Base-by-base conservation (phyloP, 1,140 invertebrate genomes). In the Nymphalis io region DNA sequence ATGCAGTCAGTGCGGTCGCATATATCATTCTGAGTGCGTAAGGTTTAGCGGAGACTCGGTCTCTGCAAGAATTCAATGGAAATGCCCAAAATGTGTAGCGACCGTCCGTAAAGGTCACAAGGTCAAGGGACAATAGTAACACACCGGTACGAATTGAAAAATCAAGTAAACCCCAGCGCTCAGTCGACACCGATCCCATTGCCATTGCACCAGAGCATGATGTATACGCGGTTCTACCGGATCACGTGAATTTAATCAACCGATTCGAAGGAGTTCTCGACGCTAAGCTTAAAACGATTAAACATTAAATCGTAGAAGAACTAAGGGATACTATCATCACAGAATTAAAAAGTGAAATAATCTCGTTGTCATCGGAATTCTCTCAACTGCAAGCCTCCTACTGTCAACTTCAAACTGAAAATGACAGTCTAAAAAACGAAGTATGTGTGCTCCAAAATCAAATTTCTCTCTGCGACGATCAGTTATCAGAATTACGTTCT, bases 21-120 rank as follows among this genome's bases (percentile, higher is more conserved):
- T 60, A 18, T 68, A 68, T 53, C 65, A 68, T 21, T 68, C 57
- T 10, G 65, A 68, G 21, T 68, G 65, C 13, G 23, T 68, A 16
- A 12, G 58, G 8, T 53, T 68, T 53, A 48, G 10, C 23, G 42
- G 58, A 3, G 65, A 68, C 8, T 27, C 44, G 1, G n/a, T 44
- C 18, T 48, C 44, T 10, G 16, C 23, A 53, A 58, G 65, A 60
- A 21, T 27, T 13, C 42, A 51, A 38, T 67, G 58, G 58, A 67
- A 65, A 21, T 65, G 63, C 27, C 63, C 51, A 27, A 27, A 27
- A 27, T 27, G 23, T 27, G 23, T 27, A 27, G 23, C 23, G 23
- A 27, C 23, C 23, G 23, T 27, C 23, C 23, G 23, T 27, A 27
- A 27, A 27, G 23, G 23, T 18, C n/a, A n/a, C n/a, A n/a, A n/a